phyloP scores from a whole-genome alignment of 2,888 invertebrate species.

The Panopea generosa region DNA sequence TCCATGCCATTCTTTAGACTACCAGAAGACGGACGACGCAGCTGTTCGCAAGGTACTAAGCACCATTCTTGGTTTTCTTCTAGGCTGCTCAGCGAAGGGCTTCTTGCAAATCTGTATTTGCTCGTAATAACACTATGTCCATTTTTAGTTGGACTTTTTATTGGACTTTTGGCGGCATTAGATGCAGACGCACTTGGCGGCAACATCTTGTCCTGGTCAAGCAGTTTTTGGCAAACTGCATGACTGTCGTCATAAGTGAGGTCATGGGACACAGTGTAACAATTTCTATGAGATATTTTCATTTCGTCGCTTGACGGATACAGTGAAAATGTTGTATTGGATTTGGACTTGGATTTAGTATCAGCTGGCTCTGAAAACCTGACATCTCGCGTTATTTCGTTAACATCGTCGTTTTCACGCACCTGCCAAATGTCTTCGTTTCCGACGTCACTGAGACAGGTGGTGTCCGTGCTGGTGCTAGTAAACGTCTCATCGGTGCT shows the following conservation, averaged over 20 bases:
- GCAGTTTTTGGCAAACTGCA: conserved; percentile 32
- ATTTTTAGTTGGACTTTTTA: not conserved
- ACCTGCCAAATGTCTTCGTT: conserved; percentile 54
- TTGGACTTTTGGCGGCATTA: conserved; percentile 1
- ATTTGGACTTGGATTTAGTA: not conserved
- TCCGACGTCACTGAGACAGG: conserved; percentile 42
- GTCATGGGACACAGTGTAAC: conserved; percentile 19
- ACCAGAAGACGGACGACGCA: conserved; percentile 16
- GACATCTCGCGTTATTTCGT: not conserved
- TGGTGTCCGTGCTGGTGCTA: conserved; percentile 55
- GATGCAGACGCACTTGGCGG: conserved; percentile 17
- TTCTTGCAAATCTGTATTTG: conserved; percentile 28
- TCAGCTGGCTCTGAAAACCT: not conserved
- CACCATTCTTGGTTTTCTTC: conserved; percentile 44
- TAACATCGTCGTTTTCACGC: conserved; percentile 36
- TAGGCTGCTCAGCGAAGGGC: conserved; percentile 62
- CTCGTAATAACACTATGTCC: not conserved
- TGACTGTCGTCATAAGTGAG: conserved; percentile 33
- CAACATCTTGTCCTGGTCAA: conserved; percentile 26
- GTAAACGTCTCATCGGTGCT: conserved; percentile 47
- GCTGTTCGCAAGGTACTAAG: not conserved
- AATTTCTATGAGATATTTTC: conserved; percentile 21
- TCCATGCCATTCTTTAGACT: conserved; percentile 23
- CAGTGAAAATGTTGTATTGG: conserved; percentile 19
- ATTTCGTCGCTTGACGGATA: conserved; percentile 22